Evolutionary conservation across 2,888 invertebrate species (phyloP), one percentile per base, ranked within the genome.

Genomic region (Epiblema foenella): DNA sequence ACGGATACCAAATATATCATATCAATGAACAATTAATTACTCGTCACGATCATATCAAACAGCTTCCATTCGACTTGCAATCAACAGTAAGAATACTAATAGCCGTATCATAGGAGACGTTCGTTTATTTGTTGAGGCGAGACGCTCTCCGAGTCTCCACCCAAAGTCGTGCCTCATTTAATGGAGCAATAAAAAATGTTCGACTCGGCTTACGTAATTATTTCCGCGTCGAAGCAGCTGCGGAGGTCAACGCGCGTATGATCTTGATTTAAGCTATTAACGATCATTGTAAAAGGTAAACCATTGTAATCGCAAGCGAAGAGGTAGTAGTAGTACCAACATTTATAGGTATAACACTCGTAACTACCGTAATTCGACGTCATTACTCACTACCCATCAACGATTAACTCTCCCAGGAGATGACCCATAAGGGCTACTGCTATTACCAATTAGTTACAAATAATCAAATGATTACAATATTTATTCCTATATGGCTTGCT

Each of bases 161-260:
- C 91, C 91, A 86, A 79, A 82, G 84, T 80, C 82, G 91, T 90
- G 92, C 93, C 91, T 92, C 91, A 89, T 92, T 91, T 91, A 90
- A 91, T 91, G 85, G 89, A 87, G 90, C 89, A 90, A 91, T 93
- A 93, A 93, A 93, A 93, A 93, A 91, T 89, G 89, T 90, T 92
- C 91, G 92, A 90, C 90, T 89, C 81, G 81, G 88, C 90, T 93
- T 93, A 92, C 93, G 93, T 91, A 92, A 92, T 90, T 91, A 91
- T 93, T 92, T 93, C 93, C 93, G 91, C 88, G 88, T 90, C 88
- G 84, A 84, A 85, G 86, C 86, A 81, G 83, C 84, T 79, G 75
- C 81, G 82, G 88, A 90, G 89, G 88, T 90, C 89, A 89, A 84
- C 80, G 84, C 79, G 85, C 84, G 86, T 86, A 85, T 84, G 84